Base-by-base conservation (phyloP, 2,113 vertebrate genomes). In the Gavia stellata region DNA sequence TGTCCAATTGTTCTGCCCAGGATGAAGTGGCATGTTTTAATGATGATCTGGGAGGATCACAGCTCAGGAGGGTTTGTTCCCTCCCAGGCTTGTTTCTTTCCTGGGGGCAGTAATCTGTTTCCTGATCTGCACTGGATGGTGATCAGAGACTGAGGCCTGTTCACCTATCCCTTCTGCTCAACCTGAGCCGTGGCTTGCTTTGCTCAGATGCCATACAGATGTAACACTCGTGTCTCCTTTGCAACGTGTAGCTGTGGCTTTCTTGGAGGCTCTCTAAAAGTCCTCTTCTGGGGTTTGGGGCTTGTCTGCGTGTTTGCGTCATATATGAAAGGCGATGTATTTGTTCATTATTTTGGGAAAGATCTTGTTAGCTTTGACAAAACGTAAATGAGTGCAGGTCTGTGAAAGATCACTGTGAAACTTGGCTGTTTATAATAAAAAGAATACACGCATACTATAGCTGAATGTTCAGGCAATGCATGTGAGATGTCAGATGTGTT, bases 381-480 rank as follows among this genome's bases (percentile, higher is more conserved):
- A 31, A 31, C 85, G 44, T 40, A 71, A 91, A 34, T 10, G 36
- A 84, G 21, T 36, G 14, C 36, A 65, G 31, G 31, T 31, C 28
- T 75, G 77, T 47, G n/a, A 33, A 80, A 67, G 26, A 28, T 58
- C 9, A 16, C 15, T 67, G 55, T 28, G 7, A 20, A 31, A 20
- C 7, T 28, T 73, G 42, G 5, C 17, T 86, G 45, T 17, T 78
- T 26, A 26, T 45, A 66, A 6, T 49, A 59, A 26, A 17, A 74
- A 31, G 50, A 45, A 68, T 21, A 38, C 12, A 15, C 1, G 0
- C 2, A 26, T 53, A 15, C 58, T 47, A n/a, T n/a, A n/a, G n/a
- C 52, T 0, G 4, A 63, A 36, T 0, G 1, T 44, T 21, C 1
- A 0, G 42, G 44, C 62, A 33, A 40, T 2, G 17, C 17, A 2